phyloP scores from a whole-genome alignment of 2,888 invertebrate genomes.

The Eupeodes latifasciatus region DNA sequence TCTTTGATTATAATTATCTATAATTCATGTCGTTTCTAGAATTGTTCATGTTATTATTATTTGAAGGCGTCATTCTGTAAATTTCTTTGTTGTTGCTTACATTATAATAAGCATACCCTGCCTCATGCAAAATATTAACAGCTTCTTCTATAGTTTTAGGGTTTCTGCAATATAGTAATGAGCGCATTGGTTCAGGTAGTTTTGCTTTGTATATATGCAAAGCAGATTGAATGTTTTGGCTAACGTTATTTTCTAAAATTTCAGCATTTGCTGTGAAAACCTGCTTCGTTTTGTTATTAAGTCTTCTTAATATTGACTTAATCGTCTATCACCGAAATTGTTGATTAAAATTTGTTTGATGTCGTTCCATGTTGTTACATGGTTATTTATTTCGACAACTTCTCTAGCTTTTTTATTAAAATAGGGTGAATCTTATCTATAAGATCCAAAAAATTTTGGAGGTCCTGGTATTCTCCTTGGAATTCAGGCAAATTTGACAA shows the following conservation, averaged over 20 bases:
- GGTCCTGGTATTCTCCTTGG: constrained; percentile 31
- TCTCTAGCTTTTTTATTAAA: constrained; percentile 32
- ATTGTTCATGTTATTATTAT: too few species aligned
- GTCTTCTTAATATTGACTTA: too few species aligned
- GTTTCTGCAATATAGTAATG: constrained; percentile 16
- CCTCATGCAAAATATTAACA: too few species aligned
- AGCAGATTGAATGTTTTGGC: constrained; percentile 31
- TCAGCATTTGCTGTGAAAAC: too few species aligned
- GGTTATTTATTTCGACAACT: too few species aligned
- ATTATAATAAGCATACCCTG: too few species aligned
- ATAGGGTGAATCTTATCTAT: constrained; percentile 47
- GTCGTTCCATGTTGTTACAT: too few species aligned
- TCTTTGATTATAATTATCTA: too few species aligned
- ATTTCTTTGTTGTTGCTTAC: too few species aligned
- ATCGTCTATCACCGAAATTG: constrained; percentile 54
- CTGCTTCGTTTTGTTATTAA: constrained; percentile 38
- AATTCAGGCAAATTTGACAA: too few species aligned
- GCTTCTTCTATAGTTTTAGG: constrained; percentile 27
- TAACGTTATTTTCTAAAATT: constrained; percentile 12
- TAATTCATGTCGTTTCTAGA: too few species aligned
- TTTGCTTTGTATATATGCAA: constrained; percentile 35
- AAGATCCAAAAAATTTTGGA: constrained; percentile 44
- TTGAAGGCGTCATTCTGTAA: too few species aligned
- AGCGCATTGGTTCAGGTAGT: constrained; percentile 37
- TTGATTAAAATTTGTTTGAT: constrained; percentile 26